Evolutionary conservation across 2,888 invertebrate species (phyloP), one percentile per base, ranked within the genome.

Genomic region (Drosophila fulvimacula): DNA sequence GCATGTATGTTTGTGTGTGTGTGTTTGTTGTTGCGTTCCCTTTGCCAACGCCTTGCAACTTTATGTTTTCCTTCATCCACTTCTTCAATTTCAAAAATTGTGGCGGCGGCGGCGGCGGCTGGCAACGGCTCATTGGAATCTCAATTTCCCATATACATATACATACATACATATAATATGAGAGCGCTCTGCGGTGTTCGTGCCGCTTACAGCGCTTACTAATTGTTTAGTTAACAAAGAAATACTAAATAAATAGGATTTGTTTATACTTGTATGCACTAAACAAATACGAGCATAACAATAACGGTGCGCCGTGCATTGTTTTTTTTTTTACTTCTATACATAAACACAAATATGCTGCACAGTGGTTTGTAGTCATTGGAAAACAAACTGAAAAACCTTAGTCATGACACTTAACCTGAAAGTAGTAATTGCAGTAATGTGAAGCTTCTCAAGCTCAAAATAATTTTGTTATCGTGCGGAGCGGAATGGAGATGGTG

Each of bases 11-110:
- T 17, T 49, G 6, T 68, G 42, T 48, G 39, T 51, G 59, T 34
- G 62, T 61, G 51, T 39, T 49, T 67, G 48, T 60, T 77, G 49
- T 69, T 69, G 60, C 52, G 56, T 34, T 49, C 57, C 57, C 71
- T 19, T 46, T 62, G 55, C 38, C 73, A 42, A 58, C 59, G 57
- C 62, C 51, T 64, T 82, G 84, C 81, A 80, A 88, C 86, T 82
- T 67, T 80, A 79, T 69, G 86, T 80, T 82, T 76, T 72, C 68
- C 73, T 79, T 79, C 68, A 79, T 73, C 68, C 59, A 79, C 76
- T 79, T 76, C 76, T 77, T 65, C 62, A 49, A 67, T 79, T 79
- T 79, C 79, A 63, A 66, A 58, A 57, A 32, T 52, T 57, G 44
- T 34, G 48, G 17, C 49, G 39, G 15, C 38, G n/a, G 46, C 42